phyloP scores from a whole-genome alignment of 2,113 vertebrate genomes.

The Myiagra hebetior region DNA sequence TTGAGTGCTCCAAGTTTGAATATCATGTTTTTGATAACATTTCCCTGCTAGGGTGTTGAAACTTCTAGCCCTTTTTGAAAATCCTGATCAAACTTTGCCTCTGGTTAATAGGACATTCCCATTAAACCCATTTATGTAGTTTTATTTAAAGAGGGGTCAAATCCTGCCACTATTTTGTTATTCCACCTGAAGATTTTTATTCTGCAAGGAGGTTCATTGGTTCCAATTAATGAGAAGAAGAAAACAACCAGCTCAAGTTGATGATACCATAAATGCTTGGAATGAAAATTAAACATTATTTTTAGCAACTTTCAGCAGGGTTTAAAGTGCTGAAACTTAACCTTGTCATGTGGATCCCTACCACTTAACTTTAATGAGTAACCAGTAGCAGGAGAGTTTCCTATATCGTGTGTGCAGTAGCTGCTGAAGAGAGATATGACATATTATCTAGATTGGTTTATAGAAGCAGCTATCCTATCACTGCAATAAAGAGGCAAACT shows the following conservation, averaged over 20 bases:
- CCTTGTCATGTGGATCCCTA: slow-evolving; percentile 58
- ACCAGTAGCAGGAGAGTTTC: slow-evolving; percentile 54
- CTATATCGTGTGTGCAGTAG: slow-evolving; percentile 57
- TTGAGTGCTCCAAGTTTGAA: background rate
- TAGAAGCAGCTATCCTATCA: slow-evolving; percentile 4
- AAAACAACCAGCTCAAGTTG: background rate
- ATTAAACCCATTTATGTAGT: background rate
- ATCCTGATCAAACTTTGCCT: background rate
- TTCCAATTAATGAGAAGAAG: background rate
- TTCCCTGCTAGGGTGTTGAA: background rate
- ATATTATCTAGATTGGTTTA: slow-evolving; percentile 53
- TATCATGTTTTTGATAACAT: background rate
- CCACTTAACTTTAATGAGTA: slow-evolving; percentile 69
- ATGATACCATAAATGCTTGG: background rate
- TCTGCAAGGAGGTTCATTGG: background rate
- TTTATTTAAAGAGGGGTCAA: slow-evolving; percentile 8
- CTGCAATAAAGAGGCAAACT: background rate
- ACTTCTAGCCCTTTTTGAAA: background rate
- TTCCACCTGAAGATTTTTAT: background rate
- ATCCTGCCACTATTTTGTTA: background rate
- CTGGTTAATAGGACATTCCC: background rate
- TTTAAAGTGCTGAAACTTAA: slow-evolving; percentile 65
- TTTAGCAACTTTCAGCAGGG: slow-evolving; percentile 59
- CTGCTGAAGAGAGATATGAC: slow-evolving; percentile 59
- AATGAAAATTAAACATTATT: slow-evolving; percentile 54